Base-by-base conservation (phyloP, 2,888 invertebrate species). In the Ophonus ardosiacus region DNA sequence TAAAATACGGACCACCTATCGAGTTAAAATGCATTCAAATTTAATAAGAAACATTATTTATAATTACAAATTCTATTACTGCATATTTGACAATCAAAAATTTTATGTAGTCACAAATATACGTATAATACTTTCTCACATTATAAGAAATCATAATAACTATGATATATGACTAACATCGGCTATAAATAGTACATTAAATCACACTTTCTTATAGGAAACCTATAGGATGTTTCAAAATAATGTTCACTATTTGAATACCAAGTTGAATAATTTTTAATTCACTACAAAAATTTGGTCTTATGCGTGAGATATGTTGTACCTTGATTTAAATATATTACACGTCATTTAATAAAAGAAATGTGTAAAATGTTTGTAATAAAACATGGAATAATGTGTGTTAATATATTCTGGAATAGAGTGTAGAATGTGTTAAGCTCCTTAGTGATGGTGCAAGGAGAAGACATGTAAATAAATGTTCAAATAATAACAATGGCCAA, bases 401-500 rank as follows among this genome's bases (percentile, higher is more conserved):
- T 1, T 15, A 65, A 76, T 51, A 18, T 15, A 43, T 4, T 18
- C 43, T 15, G 76, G 43, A 51, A 51, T 51, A 10, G 13, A 51
- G 43, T 51, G 13, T 51, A 51, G 43, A 51, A 51, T 51, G 43
- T 10, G 43, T 51, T 51, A 51, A 51, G 43, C 43, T 51, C 43
- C 13, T 51, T 51, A 51, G 43, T 10, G 43, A 51, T 51, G 43
- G 10, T 51, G 43, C 13, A 10, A 51, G 2, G 43, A 51, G 13
- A 5, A 51, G 43, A 51, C 43, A 51, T 10, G 13, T 51, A 51
- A 82, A 82, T 82, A 82, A 82, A 82, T 82, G 82, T 82, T 82
- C 21, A 71, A 82, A 68, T 82, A 68, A 71, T 71, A 82, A 82
- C 82, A 82, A 82, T 82, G 82, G 51, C 13, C 31, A 40, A 71